A percentile compares a stretch with the other conserved stretches of the same genome.
These are phyloP conservation scores for Eurosta solidaginis DNA, from an alignment of 1,140 invertebrate species.

Conservation along the genomic window DNA sequence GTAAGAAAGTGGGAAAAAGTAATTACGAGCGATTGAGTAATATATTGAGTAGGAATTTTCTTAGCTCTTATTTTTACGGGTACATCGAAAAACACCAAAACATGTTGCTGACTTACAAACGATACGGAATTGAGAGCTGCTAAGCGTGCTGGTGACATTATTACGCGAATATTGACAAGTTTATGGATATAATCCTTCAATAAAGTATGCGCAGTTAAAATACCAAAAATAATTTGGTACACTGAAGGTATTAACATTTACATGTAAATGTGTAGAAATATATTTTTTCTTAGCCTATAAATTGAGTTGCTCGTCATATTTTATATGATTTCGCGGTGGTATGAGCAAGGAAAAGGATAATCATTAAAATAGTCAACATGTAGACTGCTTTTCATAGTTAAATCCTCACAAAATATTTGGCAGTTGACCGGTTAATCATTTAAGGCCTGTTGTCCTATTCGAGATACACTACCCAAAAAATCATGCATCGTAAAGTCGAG, in stretches of 20 bases:
- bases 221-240: slow-evolving; percentile 45
- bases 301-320: too few relatives aligned
- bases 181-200: slow-evolving; percentile 55
- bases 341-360: too few relatives aligned
- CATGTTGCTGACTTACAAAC: not conserved
- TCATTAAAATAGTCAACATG: too few relatives aligned
- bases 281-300: too few relatives aligned
- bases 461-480: too few relatives aligned
- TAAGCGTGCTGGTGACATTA: slow-evolving; percentile 14
- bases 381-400: too few relatives aligned
- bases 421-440: too few relatives aligned
- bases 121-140: not conserved
- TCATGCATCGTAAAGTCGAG: too few relatives aligned
- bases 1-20: not conserved
- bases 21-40: not conserved
- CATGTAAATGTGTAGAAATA: too few relatives aligned
- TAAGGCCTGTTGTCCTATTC: too few relatives aligned
- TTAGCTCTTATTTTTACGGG: not conserved
- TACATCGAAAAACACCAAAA: not conserved
- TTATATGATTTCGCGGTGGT: too few relatives aligned
- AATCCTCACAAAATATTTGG: too few relatives aligned
- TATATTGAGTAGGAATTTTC: not conserved
- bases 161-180: slow-evolving; percentile 48
- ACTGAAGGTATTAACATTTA: slow-evolving; percentile 55
- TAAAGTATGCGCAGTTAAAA: slow-evolving; percentile 49